Percentiles rank a stretch among this genome's conserved stretches.
Evolutionary conservation across 2,113 vertebrate genomes (phyloP).

Genomic region (Syngnathus scovelli): DNA sequence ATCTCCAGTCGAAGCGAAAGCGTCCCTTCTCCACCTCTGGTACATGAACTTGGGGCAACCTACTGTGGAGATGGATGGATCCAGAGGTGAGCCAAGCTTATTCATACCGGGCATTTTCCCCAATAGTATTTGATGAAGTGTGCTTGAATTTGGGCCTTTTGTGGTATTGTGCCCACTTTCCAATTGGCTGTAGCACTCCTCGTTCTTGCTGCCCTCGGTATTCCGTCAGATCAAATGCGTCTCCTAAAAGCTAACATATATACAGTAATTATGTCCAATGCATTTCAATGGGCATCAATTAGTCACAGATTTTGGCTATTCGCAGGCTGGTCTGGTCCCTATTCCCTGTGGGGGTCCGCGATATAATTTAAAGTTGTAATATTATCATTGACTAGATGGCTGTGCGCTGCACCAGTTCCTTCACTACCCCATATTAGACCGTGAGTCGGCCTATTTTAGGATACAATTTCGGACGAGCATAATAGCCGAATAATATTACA

Average conservation of each 20-base stretch:
- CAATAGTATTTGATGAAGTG: background rate
- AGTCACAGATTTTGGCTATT: too few species aligned
- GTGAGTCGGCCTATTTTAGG: too few species aligned
- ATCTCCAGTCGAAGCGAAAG: constrained; percentile 79
- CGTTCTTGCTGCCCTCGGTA: background rate
- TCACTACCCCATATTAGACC: too few species aligned
- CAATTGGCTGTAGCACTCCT: background rate
- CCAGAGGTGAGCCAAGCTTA: constrained; percentile 74
- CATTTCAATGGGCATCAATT: too few species aligned
- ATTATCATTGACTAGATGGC: too few species aligned
- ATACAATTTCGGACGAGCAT: too few species aligned
- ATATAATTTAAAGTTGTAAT: too few species aligned
- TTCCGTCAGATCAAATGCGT: background rate
- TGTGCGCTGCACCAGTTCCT: too few species aligned
- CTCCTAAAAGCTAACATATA: background rate
- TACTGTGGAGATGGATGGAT: constrained; percentile 94
- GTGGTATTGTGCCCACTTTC: background rate
- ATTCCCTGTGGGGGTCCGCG: too few species aligned
- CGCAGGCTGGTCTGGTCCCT: too few species aligned
- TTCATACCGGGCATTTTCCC: background rate
- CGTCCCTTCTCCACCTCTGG: constrained; percentile 79
- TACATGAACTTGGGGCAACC: constrained; percentile 79
- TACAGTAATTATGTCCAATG: background rate
- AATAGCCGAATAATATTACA: too few species aligned
- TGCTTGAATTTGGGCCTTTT: background rate